These are phyloP conservation scores for Tapirus indicus DNA, from an alignment of 2,797 vertebrate species.

Conservation along the genomic window DNA sequence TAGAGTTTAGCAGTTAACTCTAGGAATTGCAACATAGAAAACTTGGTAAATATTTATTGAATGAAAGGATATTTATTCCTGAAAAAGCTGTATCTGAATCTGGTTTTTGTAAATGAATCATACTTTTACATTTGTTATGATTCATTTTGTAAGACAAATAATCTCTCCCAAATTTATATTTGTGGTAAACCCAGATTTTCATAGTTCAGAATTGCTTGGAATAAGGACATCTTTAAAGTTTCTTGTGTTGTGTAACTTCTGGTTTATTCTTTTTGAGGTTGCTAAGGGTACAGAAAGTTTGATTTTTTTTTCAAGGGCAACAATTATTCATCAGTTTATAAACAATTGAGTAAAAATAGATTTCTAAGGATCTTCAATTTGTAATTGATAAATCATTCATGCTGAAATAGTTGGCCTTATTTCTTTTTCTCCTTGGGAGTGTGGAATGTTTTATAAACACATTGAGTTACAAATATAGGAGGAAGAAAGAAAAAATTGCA, in stretches of 20 bases:
- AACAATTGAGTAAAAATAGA: conserved; percentile 73
- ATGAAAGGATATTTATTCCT: conserved; percentile 52
- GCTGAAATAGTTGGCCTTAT: conserved; percentile 52
- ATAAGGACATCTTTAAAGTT: not conserved
- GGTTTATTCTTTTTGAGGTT: conserved; percentile 62
- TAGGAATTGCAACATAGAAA: not conserved
- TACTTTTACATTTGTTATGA: conserved; percentile 45
- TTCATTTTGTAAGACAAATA: conserved; percentile 56
- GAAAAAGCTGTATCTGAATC: conserved; percentile 43
- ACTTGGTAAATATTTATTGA: conserved; percentile 54
- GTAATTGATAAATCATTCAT: conserved; percentile 67
- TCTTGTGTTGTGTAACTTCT: not conserved
- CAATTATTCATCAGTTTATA: conserved; percentile 65
- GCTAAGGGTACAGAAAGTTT: conserved; percentile 52
- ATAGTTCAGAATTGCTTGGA: conserved; percentile 35
- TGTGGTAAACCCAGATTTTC: conserved; percentile 60
- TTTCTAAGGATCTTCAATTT: conserved; percentile 52
- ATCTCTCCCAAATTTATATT: conserved; percentile 61
- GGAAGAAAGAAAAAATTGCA: conserved; percentile 11
- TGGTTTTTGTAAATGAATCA: conserved; percentile 53
- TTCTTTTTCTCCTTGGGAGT: conserved; percentile 53
- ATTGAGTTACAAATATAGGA: conserved; percentile 53
- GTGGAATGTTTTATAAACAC: conserved; percentile 68
- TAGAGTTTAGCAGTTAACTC: not conserved
- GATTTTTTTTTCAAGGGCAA: not conserved